Percentiles rank a stretch among this genome's conserved stretches.
phyloP scores from a whole-genome alignment of 2,888 invertebrate species.

The Clusia tigrina region DNA sequence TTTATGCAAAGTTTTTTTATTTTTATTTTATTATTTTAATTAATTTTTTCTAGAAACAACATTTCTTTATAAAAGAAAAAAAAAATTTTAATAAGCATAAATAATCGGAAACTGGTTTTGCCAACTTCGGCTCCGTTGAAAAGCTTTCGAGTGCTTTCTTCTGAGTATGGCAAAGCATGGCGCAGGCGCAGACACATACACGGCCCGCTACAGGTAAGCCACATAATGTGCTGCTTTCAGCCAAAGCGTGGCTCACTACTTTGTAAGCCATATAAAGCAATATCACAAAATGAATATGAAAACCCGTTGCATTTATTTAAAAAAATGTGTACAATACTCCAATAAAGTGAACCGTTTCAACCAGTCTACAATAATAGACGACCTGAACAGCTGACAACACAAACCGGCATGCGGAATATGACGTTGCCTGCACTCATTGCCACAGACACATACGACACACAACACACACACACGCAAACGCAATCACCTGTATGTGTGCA shows the following conservation, averaged over 20 bases:
- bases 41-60: too few species aligned
- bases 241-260: too few species aligned
- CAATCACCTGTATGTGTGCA: not conserved
- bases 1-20: too few species aligned
- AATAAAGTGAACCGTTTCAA: not conserved
- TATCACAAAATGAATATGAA: not conserved
- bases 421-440: slow-evolving; percentile 11
- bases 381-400: slow-evolving; percentile 16
- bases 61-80: too few species aligned
- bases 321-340: not conserved
- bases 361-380: not conserved
- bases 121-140: not conserved
- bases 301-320: not conserved
- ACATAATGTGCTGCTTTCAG: too few species aligned
- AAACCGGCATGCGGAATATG: slow-evolving; percentile 22
- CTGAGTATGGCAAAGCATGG: too few species aligned
- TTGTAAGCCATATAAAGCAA: too few species aligned
- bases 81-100: not conserved
- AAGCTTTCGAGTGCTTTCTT: slow-evolving; percentile 5
- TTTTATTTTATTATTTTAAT: too few species aligned
- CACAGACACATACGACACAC: not conserved
- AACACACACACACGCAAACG: too few species aligned
- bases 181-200: too few species aligned
- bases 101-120: not conserved
- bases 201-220: too few species aligned